Evolutionary conservation across 2,113 vertebrate species (phyloP).

Genomic region (Zootoca vivipara): DNA sequence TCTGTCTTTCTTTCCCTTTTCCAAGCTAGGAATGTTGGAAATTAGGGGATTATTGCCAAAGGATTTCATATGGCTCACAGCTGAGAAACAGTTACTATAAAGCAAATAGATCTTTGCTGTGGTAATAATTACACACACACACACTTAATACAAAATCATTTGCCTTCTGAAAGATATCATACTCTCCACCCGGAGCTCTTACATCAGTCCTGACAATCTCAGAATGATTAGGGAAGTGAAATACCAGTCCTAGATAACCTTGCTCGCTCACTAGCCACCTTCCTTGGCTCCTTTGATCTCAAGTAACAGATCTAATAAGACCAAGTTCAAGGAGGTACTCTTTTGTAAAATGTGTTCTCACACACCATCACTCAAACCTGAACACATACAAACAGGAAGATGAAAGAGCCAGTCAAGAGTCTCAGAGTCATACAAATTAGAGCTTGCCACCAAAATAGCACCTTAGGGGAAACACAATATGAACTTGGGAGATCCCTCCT

Average conservation of each 20-base stretch:
- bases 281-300: background rate
- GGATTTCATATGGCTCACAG: conserved; percentile 6
- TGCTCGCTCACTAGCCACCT: background rate
- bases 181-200: background rate
- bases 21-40: background rate
- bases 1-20: background rate
- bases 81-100: background rate
- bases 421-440: background rate
- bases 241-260: background rate
- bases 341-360: background rate
- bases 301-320: background rate
- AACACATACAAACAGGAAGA: background rate
- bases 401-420: background rate
- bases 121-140: background rate
- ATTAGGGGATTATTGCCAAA: conserved; percentile 36
- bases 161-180: too few relatives aligned
- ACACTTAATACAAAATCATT: background rate
- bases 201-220: background rate
- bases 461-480: background rate
- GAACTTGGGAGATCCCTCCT: background rate
- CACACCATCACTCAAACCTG: background rate
- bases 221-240: background rate
- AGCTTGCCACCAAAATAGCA: background rate
- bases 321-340: background rate
- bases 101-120: conserved; percentile 35